A percentile compares a stretch with the other conserved stretches of the same genome.
phyloP scores from a whole-genome alignment of 2,888 invertebrate species.

The Dryocosmus kuriphilus region DNA sequence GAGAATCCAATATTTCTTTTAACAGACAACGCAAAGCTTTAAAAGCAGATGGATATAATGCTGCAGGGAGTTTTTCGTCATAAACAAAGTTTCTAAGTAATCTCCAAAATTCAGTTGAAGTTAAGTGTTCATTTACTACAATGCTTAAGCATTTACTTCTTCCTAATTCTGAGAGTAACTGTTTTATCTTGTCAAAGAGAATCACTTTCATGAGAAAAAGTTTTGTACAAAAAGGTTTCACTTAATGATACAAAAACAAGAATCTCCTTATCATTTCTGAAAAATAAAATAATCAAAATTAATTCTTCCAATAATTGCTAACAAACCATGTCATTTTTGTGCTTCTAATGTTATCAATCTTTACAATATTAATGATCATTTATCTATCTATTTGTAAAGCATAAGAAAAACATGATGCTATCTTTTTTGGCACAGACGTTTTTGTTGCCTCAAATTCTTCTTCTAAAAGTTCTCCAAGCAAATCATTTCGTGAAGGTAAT shows the following conservation, averaged over 20 bases:
- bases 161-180: neutral
- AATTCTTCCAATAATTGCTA: neutral
- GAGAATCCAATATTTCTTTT: too few relatives aligned
- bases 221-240: constrained; percentile 7
- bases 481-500: too few relatives aligned
- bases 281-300: neutral
- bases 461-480: too few relatives aligned
- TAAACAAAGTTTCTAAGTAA: too few relatives aligned
- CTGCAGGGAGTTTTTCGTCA: too few relatives aligned
- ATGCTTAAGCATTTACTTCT: too few relatives aligned
- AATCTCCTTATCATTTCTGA: neutral
- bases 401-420: neutral
- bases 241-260: neutral
- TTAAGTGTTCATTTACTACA: too few relatives aligned
- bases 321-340: neutral
- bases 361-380: neutral
- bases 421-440: neutral
- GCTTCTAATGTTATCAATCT: neutral
- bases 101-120: too few relatives aligned
- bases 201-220: neutral
- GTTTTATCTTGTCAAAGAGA: neutral
- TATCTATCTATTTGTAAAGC: neutral
- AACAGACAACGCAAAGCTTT: too few relatives aligned
- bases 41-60: too few relatives aligned
- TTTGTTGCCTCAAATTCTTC: too few relatives aligned